Evolutionary conservation across 2,888 invertebrate species (phyloP).

Genomic region (Dynastes maya): DNA sequence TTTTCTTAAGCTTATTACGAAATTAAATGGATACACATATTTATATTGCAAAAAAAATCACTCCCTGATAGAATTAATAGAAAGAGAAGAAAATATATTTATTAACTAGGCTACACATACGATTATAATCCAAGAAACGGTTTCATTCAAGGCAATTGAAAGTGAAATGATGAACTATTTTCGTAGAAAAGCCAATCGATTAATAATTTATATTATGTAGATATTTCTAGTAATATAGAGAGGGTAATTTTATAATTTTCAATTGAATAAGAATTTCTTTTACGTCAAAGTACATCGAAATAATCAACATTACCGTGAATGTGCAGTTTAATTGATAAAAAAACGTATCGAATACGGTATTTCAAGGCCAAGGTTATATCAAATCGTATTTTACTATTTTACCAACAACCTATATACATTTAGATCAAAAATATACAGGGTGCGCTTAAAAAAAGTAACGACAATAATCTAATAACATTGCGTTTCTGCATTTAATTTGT

Average conservation of each 20-base stretch:
- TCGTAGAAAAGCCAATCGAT: constrained; percentile 17
- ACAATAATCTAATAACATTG: too few species aligned
- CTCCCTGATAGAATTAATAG: too few species aligned
- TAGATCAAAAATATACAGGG: background rate
- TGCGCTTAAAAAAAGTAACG: background rate
- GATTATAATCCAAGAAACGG: constrained; percentile 16
- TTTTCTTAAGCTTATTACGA: background rate
- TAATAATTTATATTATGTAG: constrained; percentile 29
- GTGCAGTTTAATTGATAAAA: background rate
- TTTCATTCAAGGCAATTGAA: constrained; percentile 33
- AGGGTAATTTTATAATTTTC: too few species aligned
- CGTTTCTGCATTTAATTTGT: background rate
- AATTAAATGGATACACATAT: background rate
- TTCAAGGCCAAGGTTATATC: too few species aligned
- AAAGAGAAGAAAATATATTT: background rate
- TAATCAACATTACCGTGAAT: background rate
- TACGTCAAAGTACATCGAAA: background rate
- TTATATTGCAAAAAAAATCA: too few species aligned
- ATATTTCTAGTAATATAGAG: background rate
- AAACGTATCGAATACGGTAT: too few species aligned
- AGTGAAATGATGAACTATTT: constrained; percentile 31
- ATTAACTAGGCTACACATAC: constrained; percentile 18
- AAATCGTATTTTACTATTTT: background rate
- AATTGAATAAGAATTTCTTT: background rate
- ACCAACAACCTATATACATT: background rate